Evolutionary conservation across 2,797 vertebrate species (phyloP).

Genomic region (Falco concolor): DNA sequence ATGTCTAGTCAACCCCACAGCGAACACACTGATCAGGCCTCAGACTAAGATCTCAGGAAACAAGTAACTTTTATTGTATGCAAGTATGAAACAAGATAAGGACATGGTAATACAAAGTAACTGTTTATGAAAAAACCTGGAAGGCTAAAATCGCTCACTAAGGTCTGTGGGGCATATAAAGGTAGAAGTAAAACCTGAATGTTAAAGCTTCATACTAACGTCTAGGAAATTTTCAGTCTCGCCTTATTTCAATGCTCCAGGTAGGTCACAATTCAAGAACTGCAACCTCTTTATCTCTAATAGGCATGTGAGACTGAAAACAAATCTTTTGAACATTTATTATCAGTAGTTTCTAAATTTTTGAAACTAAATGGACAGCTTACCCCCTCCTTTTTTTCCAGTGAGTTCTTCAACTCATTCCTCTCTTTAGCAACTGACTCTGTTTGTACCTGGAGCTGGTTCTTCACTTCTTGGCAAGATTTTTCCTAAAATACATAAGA

Average conservation of each 20-base stretch:
- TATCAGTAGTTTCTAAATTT: not conserved
- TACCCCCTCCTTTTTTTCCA: constrained; percentile 86
- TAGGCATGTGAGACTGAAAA: not conserved
- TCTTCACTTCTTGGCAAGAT: constrained; percentile 81
- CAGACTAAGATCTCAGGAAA: not conserved
- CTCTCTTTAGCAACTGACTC: constrained; percentile 80
- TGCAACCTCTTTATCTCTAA: not conserved
- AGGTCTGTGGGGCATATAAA: not conserved
- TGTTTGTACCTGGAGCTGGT: constrained; percentile 81
- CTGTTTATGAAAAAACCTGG: not conserved
- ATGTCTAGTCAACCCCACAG: not conserved
- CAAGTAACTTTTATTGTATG: not conserved
- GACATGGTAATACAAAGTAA: not conserved
- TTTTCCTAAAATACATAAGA: constrained; percentile 80
- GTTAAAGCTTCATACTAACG: not conserved
- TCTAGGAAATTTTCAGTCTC: not conserved
- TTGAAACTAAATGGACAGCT: not conserved
- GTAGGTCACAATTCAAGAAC: not conserved
- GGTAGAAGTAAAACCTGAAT: not conserved
- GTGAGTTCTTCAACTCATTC: constrained; percentile 79
- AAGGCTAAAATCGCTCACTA: not conserved
- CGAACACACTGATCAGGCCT: not conserved
- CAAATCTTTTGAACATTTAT: not conserved
- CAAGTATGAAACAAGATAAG: not conserved
- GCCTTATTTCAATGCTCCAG: not conserved